These are phyloP conservation scores for Chloroceryle aenea DNA, from an alignment of 2,113 vertebrate genomes.

Conservation along the genomic window DNA sequence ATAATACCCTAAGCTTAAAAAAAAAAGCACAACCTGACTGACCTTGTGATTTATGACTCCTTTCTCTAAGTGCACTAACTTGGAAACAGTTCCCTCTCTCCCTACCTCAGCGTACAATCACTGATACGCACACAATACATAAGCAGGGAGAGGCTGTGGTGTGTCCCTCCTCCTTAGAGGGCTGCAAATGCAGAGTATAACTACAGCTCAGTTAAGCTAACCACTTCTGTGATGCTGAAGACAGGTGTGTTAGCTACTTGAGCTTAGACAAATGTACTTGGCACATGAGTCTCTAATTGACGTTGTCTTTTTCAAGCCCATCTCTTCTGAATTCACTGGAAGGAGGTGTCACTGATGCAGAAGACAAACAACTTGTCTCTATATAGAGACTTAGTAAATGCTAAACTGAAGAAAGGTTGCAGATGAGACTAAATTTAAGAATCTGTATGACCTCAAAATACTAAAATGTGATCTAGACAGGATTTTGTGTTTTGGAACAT, in stretches of 20 bases:
- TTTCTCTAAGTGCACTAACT: slow-evolving; percentile 69
- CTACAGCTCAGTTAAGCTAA: slow-evolving; percentile 36
- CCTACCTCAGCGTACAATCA: not conserved
- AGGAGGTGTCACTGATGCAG: not conserved
- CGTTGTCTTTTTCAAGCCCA: not conserved
- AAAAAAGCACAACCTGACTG: slow-evolving; percentile 44
- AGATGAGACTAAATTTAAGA: not conserved
- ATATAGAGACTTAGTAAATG: not conserved
- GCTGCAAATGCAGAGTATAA: slow-evolving; percentile 23
- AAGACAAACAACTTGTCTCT: not conserved
- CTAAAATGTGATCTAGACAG: not conserved
- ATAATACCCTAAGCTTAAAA: slow-evolving; percentile 72
- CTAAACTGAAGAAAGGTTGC: not conserved
- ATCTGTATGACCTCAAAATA: not conserved
- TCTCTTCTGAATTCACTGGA: not conserved
- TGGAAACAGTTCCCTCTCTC: slow-evolving; percentile 45
- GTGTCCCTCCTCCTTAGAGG: slow-evolving; percentile 33
- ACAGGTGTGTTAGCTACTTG: slow-evolving; percentile 21
- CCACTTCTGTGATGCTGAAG: not conserved
- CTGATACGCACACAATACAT: not conserved
- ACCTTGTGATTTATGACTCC: slow-evolving; percentile 73
- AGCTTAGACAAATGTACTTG: not conserved
- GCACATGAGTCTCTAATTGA: not conserved
- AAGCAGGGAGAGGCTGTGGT: not conserved
- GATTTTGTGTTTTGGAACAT: not conserved